Evolutionary conservation across 2,797 vertebrate species (phyloP), one percentile per base, ranked within the genome.

Genomic region (Glyptemys insculpta): DNA sequence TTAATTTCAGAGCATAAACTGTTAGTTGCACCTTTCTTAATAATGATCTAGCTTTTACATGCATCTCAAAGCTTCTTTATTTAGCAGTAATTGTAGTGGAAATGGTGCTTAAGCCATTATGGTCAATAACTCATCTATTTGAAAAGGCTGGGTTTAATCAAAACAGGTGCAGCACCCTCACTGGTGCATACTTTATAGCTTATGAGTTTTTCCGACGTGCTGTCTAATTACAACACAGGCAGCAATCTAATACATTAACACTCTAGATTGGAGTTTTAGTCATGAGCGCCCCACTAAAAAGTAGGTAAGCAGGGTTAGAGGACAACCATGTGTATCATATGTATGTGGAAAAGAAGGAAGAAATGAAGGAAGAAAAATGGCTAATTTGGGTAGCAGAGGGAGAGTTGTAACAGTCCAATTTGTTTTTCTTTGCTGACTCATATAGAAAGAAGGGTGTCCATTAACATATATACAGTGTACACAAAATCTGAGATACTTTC

Each of bases 161-260:
- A 92, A 95, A 89, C 5, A 84, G 41, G 31, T 57, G 47, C 3
- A 27, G 15, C 83, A 82, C 7, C 34, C 52, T 68, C 79, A 85
- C 21, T 85, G 88, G 83, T 54, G 54, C 8, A 86, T 78, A 72
- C 29, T 79, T 95, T 56, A 89, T 53, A 89, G 23, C 1, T 94
- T 92, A 78, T 78, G 54, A 72, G 15, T 79, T 93, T 95, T 93
- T 91, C 80, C 18, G 79, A 3, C 78, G 18, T 56, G 14, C 21
- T 95, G 74, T 6, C 47, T 94, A 94, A 93, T 93, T 95, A 29
- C 76, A 92, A 27, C 8, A 79, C 18, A 92, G 49, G 23, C 49
- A 41, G 3, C 5, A 95, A 92, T 19, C 7, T 41, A 85, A 59
- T 56, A 90, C 91, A 95, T 80, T 94, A 86, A 91, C 84, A 11